phyloP scores from a whole-genome alignment of 2,113 vertebrate species.

The Pyrgilauda ruficollis region DNA sequence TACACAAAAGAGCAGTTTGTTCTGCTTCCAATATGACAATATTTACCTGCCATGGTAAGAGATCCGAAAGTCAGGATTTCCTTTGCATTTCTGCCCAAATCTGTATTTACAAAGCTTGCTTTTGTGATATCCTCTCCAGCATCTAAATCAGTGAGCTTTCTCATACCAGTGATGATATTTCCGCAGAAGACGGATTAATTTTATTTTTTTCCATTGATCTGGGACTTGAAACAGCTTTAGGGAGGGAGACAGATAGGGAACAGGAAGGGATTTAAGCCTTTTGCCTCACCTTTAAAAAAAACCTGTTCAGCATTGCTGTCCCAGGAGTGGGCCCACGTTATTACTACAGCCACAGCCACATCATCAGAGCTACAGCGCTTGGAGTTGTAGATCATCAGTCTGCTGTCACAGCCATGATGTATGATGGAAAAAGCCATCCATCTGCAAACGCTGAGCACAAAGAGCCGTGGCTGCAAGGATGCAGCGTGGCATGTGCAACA shows the following conservation, averaged over 20 bases:
- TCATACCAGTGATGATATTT: neutral
- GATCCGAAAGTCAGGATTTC: neutral
- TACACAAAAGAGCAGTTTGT: neutral
- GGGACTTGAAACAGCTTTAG: slow-evolving; percentile 7
- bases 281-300: slow-evolving; percentile 50
- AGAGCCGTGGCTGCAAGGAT: slow-evolving; percentile 34
- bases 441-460: slow-evolving; percentile 26
- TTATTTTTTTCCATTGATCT: neutral
- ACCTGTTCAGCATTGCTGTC: neutral
- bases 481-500: neutral
- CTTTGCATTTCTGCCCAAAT: slow-evolving; percentile 3
- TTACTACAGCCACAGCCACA: slow-evolving; percentile 62
- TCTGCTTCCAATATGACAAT: neutral
- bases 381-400: slow-evolving; percentile 62
- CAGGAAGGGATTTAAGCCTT: slow-evolving; percentile 43
- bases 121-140: neutral
- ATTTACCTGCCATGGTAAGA: slow-evolving; percentile 22
- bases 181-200: neutral
- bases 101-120: slow-evolving; percentile 12
- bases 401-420: slow-evolving; percentile 63
- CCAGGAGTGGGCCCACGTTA: slow-evolving; percentile 47
- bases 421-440: slow-evolving; percentile 64
- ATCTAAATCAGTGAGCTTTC: neutral
- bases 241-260: neutral
- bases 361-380: slow-evolving; percentile 39